phyloP scores from a whole-genome alignment of 2,113 vertebrate species.

The Felis chaus region DNA sequence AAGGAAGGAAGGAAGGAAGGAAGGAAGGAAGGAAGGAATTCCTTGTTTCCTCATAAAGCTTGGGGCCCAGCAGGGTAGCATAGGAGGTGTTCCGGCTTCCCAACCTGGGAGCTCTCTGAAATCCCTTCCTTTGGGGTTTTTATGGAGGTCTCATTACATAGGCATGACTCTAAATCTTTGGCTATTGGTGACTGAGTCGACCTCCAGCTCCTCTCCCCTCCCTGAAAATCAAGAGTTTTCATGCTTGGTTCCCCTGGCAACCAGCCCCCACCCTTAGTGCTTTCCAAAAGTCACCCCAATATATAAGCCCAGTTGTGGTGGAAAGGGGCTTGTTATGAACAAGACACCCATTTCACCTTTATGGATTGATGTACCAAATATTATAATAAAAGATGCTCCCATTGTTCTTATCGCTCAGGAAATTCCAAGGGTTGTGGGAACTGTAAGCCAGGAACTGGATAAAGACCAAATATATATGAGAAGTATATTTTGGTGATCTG shows the following conservation, averaged over 20 bases:
- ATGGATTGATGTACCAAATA: not conserved
- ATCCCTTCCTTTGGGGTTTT: not conserved
- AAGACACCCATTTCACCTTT: not conserved
- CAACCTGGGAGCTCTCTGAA: not conserved
- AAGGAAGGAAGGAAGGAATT: not conserved
- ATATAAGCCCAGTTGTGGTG: not conserved
- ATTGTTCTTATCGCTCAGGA: not conserved
- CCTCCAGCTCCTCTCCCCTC: not conserved
- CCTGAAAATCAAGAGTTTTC: not conserved
- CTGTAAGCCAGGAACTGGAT: not conserved
- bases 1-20: too few species aligned
- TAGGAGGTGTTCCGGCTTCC: not conserved
- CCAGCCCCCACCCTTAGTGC: not conserved
- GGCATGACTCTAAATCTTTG: not conserved
- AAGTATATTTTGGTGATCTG: not conserved
- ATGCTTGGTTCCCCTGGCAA: not conserved
- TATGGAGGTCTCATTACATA: not conserved
- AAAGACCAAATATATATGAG: not conserved
- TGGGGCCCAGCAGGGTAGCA: not conserved
- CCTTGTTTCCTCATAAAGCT: not conserved
- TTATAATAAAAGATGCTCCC: not conserved
- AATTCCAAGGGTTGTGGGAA: not conserved
- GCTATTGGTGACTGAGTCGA: not conserved
- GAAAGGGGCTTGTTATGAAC: not conserved
- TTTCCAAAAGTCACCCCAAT: not conserved